phyloP scores from a whole-genome alignment of 1,140 invertebrate genomes.

The Vanessa atalanta region DNA sequence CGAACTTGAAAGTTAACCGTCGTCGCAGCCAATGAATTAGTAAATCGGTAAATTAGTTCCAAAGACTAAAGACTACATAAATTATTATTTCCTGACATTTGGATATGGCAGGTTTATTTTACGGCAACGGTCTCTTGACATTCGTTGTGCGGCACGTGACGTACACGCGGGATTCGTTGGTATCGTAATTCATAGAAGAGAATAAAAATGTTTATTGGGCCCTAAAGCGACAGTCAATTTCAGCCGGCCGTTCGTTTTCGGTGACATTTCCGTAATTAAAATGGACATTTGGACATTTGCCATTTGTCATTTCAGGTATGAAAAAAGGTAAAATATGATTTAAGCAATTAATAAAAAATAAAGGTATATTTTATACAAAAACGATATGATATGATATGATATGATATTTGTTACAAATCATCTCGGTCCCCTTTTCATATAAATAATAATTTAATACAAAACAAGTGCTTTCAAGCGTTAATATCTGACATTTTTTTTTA shows the following conservation, averaged over 20 bases:
- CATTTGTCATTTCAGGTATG: constrained; percentile 34
- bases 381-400: not conserved
- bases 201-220: constrained; percentile 51
- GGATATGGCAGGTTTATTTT: too few species aligned
- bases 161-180: not conserved
- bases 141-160: not conserved
- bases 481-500: too few species aligned
- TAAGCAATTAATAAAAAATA: constrained; percentile 10
- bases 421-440: too few species aligned
- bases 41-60: too few species aligned
- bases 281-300: constrained; percentile 40
- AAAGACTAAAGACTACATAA: too few species aligned
- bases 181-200: constrained; percentile 27
- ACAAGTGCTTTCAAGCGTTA: not conserved
- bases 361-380: not conserved
- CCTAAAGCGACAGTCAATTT: constrained; percentile 38
- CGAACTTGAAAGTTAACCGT: too few species aligned
- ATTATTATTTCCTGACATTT: too few species aligned
- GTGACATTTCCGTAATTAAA: constrained; percentile 48
- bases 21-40: too few species aligned
- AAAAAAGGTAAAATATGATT: not conserved
- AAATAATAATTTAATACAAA: not conserved
- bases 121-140: not conserved
- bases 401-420: not conserved
- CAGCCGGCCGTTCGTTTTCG: constrained; percentile 34